Evolutionary conservation across 92 coral and sea anemone species (phyloP), one percentile per base, ranked within the genome.

Genomic region (Meandrina meandrites): DNA sequence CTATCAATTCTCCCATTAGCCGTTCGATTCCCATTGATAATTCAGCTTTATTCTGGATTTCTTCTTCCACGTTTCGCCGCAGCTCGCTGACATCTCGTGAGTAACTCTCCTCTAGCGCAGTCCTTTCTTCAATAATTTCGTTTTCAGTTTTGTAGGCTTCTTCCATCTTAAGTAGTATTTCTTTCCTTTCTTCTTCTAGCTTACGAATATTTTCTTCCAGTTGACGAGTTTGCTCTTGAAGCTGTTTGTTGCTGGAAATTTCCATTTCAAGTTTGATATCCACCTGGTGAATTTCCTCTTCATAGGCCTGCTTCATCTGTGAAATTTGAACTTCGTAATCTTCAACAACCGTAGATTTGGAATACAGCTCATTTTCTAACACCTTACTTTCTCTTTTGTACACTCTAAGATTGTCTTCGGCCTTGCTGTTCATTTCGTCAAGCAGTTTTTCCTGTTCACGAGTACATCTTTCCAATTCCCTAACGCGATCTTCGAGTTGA

Each of bases 151-250:
- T 91, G 81, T 94, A 94, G 22, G 94, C 85, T 70, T 89, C 87
- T 57, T 94, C 98, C 54, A 94, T 82, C 80, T 84, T 94, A 28
- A 90, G 82, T n/a, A 92, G 91, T 89, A 94, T 81, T 89, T 92
- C 95, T 27, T 89, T 93, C 36, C 98, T 78, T 87, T 94, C 98
- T 62, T 79, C 86, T 80, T 94, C 98, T 11, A 94, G 81, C 14
- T 79, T 84, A 34, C 91, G 98, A 76, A 89, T 75, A 37, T 83
- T 92, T 17, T 27, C 75, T 35, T 89, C 85, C 5, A 91, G 88
- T 24, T 78, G 86, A 30, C 80, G 91, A 53, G 85, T 84, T 70
- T 94, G 96, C 64, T 81, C 93, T 73, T 94, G 93, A 24, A 92
- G 77, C 31, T 90, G 89, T 1, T 82, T 66, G 81, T 84, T 90